These are phyloP conservation scores for Bombus picipes DNA, from an alignment of 1,140 invertebrate species.

Conservation along the genomic window DNA sequence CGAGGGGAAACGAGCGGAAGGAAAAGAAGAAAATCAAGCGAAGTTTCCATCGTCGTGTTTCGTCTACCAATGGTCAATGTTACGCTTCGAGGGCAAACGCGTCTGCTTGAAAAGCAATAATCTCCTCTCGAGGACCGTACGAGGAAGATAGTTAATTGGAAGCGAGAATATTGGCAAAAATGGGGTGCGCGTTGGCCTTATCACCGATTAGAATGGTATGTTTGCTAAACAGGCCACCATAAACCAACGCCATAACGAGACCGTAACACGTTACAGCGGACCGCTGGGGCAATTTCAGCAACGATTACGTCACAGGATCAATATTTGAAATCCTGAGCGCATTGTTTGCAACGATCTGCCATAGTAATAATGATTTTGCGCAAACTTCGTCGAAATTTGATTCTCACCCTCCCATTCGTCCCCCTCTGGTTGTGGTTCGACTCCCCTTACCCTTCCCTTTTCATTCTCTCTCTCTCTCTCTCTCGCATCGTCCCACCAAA, in stretches of 20 bases:
- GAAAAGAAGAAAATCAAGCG: not conserved
- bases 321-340: slow-evolving; percentile 54
- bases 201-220: slow-evolving; percentile 40
- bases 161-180: slow-evolving; percentile 12
- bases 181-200: not conserved
- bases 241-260: slow-evolving; percentile 39
- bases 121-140: not conserved
- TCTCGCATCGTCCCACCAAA: not conserved
- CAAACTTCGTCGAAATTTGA: slow-evolving; percentile 42
- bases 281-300: slow-evolving; percentile 34
- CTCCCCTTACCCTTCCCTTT: not conserved
- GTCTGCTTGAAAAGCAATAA: not conserved
- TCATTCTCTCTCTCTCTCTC: not conserved
- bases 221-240: slow-evolving; percentile 28
- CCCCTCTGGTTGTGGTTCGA: not conserved
- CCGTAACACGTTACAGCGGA: slow-evolving; percentile 36
- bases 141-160: too few relatives aligned
- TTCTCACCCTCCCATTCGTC: not conserved
- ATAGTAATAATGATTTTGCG: slow-evolving; percentile 55
- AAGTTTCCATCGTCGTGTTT: not conserved
- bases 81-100: not conserved
- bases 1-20: not conserved
- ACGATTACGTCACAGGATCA: slow-evolving; percentile 49
- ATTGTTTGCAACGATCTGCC: slow-evolving; percentile 51
- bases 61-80: not conserved